These are phyloP conservation scores for Heterodera schachtii DNA, from an alignment of 1,140 invertebrate species.

Conservation along the genomic window DNA sequence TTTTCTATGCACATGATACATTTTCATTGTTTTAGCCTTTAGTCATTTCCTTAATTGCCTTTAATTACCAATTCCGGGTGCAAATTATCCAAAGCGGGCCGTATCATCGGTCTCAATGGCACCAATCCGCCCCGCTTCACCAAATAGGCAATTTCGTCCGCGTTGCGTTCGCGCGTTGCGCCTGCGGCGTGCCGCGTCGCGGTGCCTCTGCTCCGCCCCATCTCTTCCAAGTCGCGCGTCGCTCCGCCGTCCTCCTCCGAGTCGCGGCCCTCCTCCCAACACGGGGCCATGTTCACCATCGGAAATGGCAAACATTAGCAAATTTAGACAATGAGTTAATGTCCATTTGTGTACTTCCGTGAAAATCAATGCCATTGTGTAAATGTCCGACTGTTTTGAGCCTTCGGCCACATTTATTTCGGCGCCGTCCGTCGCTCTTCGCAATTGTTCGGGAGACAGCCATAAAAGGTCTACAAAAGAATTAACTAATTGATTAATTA, in stretches of 20 bases:
- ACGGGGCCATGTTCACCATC: not conserved
- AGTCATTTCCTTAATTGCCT: not conserved
- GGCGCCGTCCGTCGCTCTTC: not conserved
- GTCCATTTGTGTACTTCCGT: too few relatives aligned
- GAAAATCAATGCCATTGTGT: too few relatives aligned
- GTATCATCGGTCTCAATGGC: constrained; percentile 26
- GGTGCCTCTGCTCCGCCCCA: not conserved
- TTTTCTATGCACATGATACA: too few relatives aligned
- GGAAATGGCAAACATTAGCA: too few relatives aligned
- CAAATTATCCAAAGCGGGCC: constrained; percentile 31
- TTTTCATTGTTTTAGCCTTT: too few relatives aligned
- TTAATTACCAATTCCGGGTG: constrained; percentile 30
- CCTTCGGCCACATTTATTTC: not conserved
- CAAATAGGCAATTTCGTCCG: constrained; percentile 36
- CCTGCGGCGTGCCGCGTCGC: not conserved
- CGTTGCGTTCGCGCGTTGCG: constrained; percentile 12
- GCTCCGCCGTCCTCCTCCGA: not conserved
- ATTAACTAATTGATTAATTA: too few relatives aligned
- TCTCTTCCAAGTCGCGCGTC: not conserved
- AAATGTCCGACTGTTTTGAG: too few relatives aligned
- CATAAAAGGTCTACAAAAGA: not conserved
- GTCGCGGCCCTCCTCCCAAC: not conserved
- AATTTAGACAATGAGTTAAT: too few relatives aligned
- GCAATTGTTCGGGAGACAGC: constrained; percentile 17
- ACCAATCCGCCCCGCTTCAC: constrained; percentile 35